Conservation (phyloP, 2,113 vertebrate species). For the Ageneiosus marmoratus region DNA sequence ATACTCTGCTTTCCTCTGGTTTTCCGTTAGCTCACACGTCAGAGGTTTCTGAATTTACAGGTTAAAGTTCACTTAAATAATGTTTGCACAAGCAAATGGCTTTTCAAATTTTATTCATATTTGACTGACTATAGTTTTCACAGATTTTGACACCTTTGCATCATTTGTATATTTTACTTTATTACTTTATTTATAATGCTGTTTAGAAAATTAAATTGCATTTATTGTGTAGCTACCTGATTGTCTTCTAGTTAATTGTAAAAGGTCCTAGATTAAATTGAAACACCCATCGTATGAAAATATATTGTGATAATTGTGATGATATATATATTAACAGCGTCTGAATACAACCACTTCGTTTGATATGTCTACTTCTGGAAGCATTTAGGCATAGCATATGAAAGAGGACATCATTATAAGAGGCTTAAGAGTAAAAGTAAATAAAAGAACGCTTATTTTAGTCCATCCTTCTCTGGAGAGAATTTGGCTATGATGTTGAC, state of each 20-base stretch:
- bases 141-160: neutral
- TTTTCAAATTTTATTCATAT: neutral
- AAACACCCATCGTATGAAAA: neutral
- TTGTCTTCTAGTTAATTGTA: neutral
- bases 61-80: neutral
- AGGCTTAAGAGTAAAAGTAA: neutral
- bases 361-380: neutral
- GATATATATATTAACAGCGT: conserved; percentile 49
- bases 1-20: neutral
- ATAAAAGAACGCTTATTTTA: conserved; percentile 34
- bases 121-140: neutral
- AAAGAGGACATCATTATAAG: conserved; percentile 24
- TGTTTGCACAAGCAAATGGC: neutral
- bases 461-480: neutral
- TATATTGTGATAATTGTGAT: neutral
- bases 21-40: neutral
- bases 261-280: neutral
- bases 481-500: conserved; percentile 6
- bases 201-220: neutral
- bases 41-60: neutral
- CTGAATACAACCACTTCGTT: conserved; percentile 17
- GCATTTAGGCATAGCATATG: conserved; percentile 12
- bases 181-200: neutral
- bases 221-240: neutral
- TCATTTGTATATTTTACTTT: neutral